phyloP scores from a whole-genome alignment of 2,888 invertebrate species.

The Folsomia manolachei region DNA sequence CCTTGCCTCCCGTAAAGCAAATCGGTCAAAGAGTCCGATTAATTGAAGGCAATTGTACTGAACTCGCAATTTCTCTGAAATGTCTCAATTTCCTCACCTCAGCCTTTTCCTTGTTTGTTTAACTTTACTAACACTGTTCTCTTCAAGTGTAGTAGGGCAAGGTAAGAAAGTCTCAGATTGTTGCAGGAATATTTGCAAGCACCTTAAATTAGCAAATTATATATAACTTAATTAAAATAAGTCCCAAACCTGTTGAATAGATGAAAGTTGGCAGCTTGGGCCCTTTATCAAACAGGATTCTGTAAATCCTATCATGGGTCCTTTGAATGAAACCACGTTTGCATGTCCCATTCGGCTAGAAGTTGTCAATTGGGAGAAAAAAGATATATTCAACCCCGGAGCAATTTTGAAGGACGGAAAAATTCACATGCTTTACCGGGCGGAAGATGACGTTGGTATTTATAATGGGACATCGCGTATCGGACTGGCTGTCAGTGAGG shows the following conservation, averaged over 20 bases:
- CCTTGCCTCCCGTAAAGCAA: too few relatives aligned
- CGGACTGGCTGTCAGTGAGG: conserved; percentile 40
- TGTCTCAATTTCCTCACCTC: neutral
- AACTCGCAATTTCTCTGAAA: neutral
- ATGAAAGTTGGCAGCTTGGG: conserved; percentile 35
- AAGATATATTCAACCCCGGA: conserved; percentile 48
- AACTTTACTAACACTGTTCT: neutral
- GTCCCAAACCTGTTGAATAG: neutral
- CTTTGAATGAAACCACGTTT: conserved; percentile 33
- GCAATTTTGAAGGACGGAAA: conserved; percentile 38
- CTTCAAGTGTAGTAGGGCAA: neutral
- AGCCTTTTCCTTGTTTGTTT: neutral
- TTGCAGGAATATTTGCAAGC: too few relatives aligned
- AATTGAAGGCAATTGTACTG: too few relatives aligned
- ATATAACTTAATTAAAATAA: neutral
- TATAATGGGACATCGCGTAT: conserved; percentile 45
- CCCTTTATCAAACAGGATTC: conserved; percentile 41
- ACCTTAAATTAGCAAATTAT: too few relatives aligned
- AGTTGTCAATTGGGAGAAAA: conserved; percentile 40
- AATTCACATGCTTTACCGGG: conserved; percentile 43
- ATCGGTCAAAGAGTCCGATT: too few relatives aligned
- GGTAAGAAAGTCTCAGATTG: neutral
- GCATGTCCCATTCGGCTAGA: conserved; percentile 41
- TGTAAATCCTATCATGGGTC: conserved; percentile 41
- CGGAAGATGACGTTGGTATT: conserved; percentile 42